Evolutionary conservation across 2,888 invertebrate genomes (phyloP).

Genomic region (Scrobipalpa atriplicella): DNA sequence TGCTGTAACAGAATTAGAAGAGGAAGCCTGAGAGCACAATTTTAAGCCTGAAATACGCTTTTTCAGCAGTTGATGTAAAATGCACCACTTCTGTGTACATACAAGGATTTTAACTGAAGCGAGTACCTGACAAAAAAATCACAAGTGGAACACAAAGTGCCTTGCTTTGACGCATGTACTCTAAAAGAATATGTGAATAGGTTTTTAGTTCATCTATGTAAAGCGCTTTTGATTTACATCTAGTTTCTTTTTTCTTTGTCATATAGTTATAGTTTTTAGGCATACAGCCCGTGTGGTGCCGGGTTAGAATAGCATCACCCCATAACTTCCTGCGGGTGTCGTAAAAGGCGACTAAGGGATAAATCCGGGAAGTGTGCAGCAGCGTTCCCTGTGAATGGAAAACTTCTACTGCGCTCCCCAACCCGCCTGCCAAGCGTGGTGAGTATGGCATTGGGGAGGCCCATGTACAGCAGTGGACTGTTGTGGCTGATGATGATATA

Average conservation of each 20-base stretch:
- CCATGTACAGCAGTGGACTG: too few relatives aligned
- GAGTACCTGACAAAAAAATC: slow-evolving; percentile 13
- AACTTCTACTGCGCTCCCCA: too few relatives aligned
- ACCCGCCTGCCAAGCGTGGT: too few relatives aligned
- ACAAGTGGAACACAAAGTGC: not conserved
- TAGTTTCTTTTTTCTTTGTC: not conserved
- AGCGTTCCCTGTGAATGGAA: too few relatives aligned
- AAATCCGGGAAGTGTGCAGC: too few relatives aligned
- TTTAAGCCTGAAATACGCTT: not conserved
- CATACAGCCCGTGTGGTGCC: too few relatives aligned
- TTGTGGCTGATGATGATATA: too few relatives aligned
- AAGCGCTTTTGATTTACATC: not conserved
- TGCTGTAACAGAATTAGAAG: not conserved
- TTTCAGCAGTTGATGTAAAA: slow-evolving; percentile 7
- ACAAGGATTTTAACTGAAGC: slow-evolving; percentile 7
- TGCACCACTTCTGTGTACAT: not conserved
- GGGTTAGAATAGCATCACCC: too few relatives aligned
- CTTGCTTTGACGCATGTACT: not conserved
- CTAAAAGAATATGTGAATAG: slow-evolving; percentile 11
- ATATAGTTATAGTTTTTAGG: too few relatives aligned
- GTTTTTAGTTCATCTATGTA: not conserved
- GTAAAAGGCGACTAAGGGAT: too few relatives aligned
- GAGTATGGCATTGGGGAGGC: too few relatives aligned
- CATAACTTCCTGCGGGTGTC: too few relatives aligned
- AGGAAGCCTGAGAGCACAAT: not conserved